Percentiles rank a stretch among this genome's conserved stretches.
phyloP scores from a whole-genome alignment of 35 echinoderm and acorn worm species.

The Amphiura filiformis region DNA sequence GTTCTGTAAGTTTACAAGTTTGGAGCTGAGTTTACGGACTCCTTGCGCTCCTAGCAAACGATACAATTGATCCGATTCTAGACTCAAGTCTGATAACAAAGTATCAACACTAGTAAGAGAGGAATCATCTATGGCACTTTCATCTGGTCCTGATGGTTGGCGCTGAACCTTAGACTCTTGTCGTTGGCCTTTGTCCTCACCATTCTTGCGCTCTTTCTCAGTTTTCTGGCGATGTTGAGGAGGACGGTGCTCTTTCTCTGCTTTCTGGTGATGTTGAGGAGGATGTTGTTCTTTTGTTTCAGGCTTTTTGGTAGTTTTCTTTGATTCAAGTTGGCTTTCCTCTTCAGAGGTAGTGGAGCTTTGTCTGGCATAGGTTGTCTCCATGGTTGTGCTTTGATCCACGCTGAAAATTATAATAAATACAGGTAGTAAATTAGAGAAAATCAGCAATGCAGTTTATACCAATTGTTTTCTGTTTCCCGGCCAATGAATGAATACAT shows the following conservation, averaged over 20 bases:
- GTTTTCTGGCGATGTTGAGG: too few relatives aligned
- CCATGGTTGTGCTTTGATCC: not conserved
- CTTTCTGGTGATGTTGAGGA: not conserved
- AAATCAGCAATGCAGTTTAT: too few relatives aligned
- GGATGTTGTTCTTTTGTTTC: not conserved
- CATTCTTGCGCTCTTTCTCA: not conserved
- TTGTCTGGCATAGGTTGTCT: not conserved
- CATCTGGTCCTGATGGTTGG: not conserved
- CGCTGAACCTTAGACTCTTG: too few relatives aligned
- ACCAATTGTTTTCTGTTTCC: too few relatives aligned
- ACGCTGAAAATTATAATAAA: not conserved
- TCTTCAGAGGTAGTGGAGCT: not conserved
- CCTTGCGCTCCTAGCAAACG: constrained; percentile 71
- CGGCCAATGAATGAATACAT: too few relatives aligned
- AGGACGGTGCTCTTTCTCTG: not conserved
- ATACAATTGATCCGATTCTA: constrained; percentile 86
- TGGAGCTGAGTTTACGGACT: constrained; percentile 79
- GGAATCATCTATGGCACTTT: not conserved
- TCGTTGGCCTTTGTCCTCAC: not conserved
- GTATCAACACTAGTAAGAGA: constrained; percentile 14
- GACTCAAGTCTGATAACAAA: constrained; percentile 72
- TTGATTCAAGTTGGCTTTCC: not conserved
- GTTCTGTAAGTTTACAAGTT: constrained; percentile 72
- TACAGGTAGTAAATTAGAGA: not conserved
- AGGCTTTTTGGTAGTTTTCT: not conserved